Percentiles rank a stretch among this genome's conserved stretches.
Evolutionary conservation across 2,113 vertebrate species (phyloP).

Genomic region (Ophiodon elongatus): DNA sequence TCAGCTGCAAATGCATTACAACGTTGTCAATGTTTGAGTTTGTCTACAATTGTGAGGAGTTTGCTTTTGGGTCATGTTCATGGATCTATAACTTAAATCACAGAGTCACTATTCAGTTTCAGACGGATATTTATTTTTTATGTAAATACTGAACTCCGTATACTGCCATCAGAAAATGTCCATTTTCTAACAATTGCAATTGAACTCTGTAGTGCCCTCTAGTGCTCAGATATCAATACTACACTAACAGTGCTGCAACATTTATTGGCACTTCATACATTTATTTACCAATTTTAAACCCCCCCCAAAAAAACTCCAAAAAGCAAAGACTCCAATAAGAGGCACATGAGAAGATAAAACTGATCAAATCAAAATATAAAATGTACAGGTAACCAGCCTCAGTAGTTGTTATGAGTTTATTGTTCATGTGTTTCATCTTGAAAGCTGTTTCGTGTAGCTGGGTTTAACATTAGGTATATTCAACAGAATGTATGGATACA

Average conservation of each 20-base stretch:
- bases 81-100: neutral
- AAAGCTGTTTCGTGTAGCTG: neutral
- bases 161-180: neutral
- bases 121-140: neutral
- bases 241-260: neutral
- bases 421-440: too few species aligned
- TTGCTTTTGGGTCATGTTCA: neutral
- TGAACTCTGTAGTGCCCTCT: slow-evolving; percentile 49
- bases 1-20: neutral
- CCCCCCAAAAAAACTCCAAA: neutral
- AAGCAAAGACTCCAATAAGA: neutral
- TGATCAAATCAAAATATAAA: neutral
- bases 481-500: neutral
- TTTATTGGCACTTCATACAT: neutral
- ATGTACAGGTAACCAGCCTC: slow-evolving; percentile 10
- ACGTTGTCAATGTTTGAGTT: neutral
- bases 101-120: neutral
- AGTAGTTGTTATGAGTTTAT: too few species aligned
- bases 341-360: neutral
- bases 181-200: neutral
- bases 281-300: neutral
- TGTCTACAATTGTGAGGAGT: neutral
- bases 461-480: neutral
- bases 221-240: slow-evolving; percentile 27
- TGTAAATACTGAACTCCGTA: neutral